Conservation (phyloP, 2,113 vertebrate species). For the Albula glossodonta region DNA sequence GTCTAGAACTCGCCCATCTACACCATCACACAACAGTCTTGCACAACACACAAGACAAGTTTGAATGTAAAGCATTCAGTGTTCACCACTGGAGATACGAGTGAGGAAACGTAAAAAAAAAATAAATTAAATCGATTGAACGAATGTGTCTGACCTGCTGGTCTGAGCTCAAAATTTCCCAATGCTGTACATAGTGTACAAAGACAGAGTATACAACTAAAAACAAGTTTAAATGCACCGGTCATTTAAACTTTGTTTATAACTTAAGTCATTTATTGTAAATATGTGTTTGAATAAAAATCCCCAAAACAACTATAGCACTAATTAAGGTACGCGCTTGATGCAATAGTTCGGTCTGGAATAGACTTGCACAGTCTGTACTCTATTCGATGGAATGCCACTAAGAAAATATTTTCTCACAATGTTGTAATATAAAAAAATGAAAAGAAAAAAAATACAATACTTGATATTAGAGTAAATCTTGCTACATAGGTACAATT, state of each 20-base stretch:
- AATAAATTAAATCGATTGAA: slow-evolving; percentile 41
- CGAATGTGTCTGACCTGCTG: slow-evolving; percentile 38
- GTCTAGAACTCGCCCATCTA: slow-evolving; percentile 27
- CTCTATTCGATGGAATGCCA: slow-evolving; percentile 62
- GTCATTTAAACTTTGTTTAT: slow-evolving; percentile 67
- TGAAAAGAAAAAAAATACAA: slow-evolving; percentile 51
- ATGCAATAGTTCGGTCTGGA: slow-evolving; percentile 56
- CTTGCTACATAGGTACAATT: slow-evolving; percentile 85
- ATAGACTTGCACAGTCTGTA: slow-evolving; percentile 56
- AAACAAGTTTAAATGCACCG: slow-evolving; percentile 48
- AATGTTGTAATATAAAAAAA: slow-evolving; percentile 67
- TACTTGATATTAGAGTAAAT: slow-evolving; percentile 68
- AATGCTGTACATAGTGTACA: slow-evolving; percentile 65
- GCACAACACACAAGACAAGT: slow-evolving; percentile 81
- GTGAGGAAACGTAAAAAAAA: slow-evolving; percentile 32
- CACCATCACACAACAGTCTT: slow-evolving; percentile 60
- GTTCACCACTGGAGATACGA: slow-evolving; percentile 57
- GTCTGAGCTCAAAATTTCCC: slow-evolving; percentile 56
- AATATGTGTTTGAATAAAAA: slow-evolving; percentile 62
- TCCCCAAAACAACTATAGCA: slow-evolving; percentile 63
- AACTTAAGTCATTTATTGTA: slow-evolving; percentile 67
- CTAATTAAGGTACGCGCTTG: slow-evolving; percentile 76
- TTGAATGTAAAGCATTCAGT: slow-evolving; percentile 89
- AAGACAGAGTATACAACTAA: slow-evolving; percentile 57
- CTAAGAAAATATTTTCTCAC: slow-evolving; percentile 73